phyloP scores from a whole-genome alignment of 2,888 invertebrate genomes.

The Limnephilus rhombicus region DNA sequence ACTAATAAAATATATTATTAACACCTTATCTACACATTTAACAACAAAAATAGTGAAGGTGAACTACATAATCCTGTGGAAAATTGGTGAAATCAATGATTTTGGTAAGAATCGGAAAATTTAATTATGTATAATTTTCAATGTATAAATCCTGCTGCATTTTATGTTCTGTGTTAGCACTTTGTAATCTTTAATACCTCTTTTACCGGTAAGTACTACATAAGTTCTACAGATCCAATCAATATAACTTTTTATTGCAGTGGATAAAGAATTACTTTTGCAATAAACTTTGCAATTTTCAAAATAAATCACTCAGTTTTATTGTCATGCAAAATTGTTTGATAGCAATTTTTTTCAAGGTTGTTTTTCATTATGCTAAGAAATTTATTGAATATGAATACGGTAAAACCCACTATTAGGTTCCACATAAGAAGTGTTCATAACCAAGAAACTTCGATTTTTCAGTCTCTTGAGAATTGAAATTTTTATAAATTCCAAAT shows the following conservation, averaged over 20 bases:
- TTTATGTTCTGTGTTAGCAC: not conserved
- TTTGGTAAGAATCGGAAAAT: not conserved
- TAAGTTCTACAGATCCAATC: not conserved
- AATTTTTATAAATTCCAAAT: not conserved
- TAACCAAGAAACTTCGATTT: not conserved
- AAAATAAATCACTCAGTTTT: slow-evolving; percentile 1
- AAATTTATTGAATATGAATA: not conserved
- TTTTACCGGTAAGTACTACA: not conserved
- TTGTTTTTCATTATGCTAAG: not conserved
- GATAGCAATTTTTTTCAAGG: not conserved
- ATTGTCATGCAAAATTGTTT: not conserved
- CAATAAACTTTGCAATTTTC: not conserved
- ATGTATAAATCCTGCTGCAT: not conserved
- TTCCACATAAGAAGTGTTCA: not conserved
- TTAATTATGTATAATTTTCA: not conserved
- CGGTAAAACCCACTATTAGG: not conserved
- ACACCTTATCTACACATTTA: not conserved
- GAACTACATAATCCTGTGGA: not conserved
- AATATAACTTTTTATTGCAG: not conserved
- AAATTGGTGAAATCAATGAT: not conserved
- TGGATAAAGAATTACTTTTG: not conserved
- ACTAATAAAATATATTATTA: not conserved
- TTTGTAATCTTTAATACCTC: not conserved
- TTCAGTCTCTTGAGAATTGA: not conserved
- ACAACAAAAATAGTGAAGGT: not conserved